phyloP scores from a whole-genome alignment of 2,797 vertebrate genomes.

The Crossoptilon crossoptilon region DNA sequence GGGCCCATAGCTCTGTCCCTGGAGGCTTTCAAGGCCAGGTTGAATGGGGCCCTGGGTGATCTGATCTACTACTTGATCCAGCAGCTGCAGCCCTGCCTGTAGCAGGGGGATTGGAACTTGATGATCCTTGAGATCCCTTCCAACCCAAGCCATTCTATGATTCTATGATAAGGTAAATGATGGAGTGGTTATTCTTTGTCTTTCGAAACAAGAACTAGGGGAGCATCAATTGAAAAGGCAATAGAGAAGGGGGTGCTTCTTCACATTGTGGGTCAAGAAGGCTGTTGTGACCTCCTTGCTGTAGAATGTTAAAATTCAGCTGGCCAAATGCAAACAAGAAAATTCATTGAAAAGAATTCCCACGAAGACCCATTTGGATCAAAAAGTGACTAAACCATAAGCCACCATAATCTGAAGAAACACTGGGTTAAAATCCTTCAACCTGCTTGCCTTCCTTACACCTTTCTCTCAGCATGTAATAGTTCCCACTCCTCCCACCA shows the following conservation, averaged over 20 bases:
- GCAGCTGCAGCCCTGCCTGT: no score
- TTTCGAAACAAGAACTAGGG: background rate
- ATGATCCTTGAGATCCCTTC: no score
- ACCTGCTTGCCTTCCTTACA: background rate
- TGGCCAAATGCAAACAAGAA: background rate
- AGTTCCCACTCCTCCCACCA: background rate
- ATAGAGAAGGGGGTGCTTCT: background rate
- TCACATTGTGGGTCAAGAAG: background rate
- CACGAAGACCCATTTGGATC: background rate
- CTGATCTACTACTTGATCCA: no score
- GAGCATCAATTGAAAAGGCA: background rate
- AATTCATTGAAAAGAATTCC: background rate
- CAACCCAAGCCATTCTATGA: no score
- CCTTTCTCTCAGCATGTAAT: background rate
- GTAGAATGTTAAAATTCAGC: background rate
- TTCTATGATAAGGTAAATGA: background rate
- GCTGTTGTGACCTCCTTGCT: background rate
- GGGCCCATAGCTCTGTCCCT: conserved; percentile 79
- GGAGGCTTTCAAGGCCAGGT: no score
- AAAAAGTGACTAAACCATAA: background rate
- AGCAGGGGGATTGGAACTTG: no score
- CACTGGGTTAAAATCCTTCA: background rate
- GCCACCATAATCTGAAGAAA: no score
- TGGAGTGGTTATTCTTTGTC: background rate
- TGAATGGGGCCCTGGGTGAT: no score